Base-by-base conservation (phyloP, 2,888 invertebrate species). In the Eristalis intricaria region DNA sequence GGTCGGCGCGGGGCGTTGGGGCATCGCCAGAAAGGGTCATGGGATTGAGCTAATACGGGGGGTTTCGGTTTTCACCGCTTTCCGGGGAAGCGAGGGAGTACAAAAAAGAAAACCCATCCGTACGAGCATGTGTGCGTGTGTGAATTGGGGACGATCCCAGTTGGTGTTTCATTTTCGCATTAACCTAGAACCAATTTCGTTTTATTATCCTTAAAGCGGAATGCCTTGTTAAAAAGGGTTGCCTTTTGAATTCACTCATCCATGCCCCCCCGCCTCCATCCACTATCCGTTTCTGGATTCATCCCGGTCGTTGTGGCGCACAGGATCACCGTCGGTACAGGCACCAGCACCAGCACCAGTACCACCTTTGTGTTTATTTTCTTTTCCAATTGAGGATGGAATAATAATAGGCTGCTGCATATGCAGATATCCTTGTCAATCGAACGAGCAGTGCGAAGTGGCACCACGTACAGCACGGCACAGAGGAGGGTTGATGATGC, bases 171-270 rank as follows among this genome's bases (percentile, higher is more conserved):
- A 76, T 79, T 87, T 80, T 76, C 80, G 83, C 87, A 80, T 84
- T 87, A 87, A 87, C 79, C 79, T 84, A 76, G 65, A 87, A 87
- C 87, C 79, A 87, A 87, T 87, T 87, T 80, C 76, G 32, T 87
- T 84, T 87, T 87, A 87, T 87, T 87, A 84, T 80, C 73, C 68
- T 26, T 29, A n/a, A n/a, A 70, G 70, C n/a, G 65, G 22, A 38
- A 50, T 58, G 35, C 61, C 70, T 29, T 71, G 40, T 60, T 78
- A 29, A 40, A 80, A 85, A 61, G 85, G 81, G 81, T 82, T 78
- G 65, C 23, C 65, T 70, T 65, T 38, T 2, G 38, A 26, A n/a
- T 50, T 32, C 23, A 15, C 15, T 11, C 38, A 35, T 65, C 22
- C 19, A 0, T 60, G 32, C 32, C 32, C 4, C 5, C 15, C 23